Percentiles rank a stretch among this genome's conserved stretches.
Evolutionary conservation across 2,797 vertebrate species (phyloP).

Genomic region (Dermochelys coriacea): DNA sequence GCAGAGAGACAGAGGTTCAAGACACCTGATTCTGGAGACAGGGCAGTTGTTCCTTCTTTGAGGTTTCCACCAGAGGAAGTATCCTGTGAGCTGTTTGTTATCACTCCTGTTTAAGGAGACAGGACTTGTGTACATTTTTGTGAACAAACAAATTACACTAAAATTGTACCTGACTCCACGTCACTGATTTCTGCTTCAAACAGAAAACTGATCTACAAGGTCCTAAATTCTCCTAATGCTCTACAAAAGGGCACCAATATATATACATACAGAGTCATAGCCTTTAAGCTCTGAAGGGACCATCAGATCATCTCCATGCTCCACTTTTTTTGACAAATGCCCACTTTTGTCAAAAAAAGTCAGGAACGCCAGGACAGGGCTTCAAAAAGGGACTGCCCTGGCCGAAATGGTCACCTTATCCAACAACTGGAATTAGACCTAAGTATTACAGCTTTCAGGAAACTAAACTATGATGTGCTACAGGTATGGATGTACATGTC

Average conservation of each 20-base stretch:
- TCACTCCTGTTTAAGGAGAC: background rate
- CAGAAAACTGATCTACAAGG: rapidly evolving
- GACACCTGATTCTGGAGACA: background rate
- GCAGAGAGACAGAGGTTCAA: background rate
- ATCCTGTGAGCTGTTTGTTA: background rate
- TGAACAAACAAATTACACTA: background rate
- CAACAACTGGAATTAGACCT: no score
- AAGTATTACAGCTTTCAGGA: no score
- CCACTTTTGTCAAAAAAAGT: no score
- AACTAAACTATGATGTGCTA: no score
- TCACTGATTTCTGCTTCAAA: background rate
- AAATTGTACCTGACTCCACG: background rate
- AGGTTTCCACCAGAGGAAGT: background rate
- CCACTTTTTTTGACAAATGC: no score
- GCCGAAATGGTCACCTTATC: no score
- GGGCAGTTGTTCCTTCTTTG: background rate
- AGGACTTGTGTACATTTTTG: background rate
- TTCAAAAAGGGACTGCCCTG: no score
- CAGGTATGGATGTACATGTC: no score
- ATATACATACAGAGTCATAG: background rate
- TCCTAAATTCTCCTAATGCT: rapidly evolving
- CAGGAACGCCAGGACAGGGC: no score
- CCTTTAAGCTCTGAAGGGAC: no score
- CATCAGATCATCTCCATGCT: no score
- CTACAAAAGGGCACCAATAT: background rate